Percentiles rank a stretch among this genome's conserved stretches.
phyloP scores from a whole-genome alignment of 2,888 invertebrate species.

The Synergus umbraculus region DNA sequence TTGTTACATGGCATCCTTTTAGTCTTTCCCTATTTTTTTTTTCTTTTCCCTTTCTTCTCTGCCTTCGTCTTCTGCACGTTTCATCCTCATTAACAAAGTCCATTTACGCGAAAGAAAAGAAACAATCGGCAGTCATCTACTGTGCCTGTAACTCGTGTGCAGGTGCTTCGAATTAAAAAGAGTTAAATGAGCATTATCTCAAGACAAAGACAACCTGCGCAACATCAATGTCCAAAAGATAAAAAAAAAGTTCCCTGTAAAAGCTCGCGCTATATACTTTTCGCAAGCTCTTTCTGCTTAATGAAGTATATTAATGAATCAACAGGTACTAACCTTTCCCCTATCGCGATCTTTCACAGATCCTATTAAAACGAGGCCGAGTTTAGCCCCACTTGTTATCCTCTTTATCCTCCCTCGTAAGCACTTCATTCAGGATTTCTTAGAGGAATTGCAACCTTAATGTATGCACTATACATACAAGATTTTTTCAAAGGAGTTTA shows the following conservation, averaged over 20 bases:
- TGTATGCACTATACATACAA: background rate
- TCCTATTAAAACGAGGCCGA: slow-evolving; percentile 39
- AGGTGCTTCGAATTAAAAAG: slow-evolving; percentile 26
- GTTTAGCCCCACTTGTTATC: background rate
- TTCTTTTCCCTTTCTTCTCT: slow-evolving; percentile 23
- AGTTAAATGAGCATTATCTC: background rate
- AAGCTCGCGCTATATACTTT: slow-evolving; percentile 10
- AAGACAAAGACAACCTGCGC: slow-evolving; percentile 2
- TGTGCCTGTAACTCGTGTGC: slow-evolving; percentile 2
- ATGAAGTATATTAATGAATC: slow-evolving; percentile 63
- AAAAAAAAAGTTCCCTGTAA: background rate
- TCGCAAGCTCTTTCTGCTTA: slow-evolving; percentile 47
- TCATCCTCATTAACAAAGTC: slow-evolving; percentile 55
- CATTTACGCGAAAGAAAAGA: slow-evolving; percentile 42
- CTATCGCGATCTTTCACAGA: background rate
- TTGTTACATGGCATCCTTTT: slow-evolving; percentile 32
- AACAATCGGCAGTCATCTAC: slow-evolving; percentile 36
- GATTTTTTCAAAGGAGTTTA: background rate
- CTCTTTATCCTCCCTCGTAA: background rate
- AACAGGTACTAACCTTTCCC: slow-evolving; percentile 58
- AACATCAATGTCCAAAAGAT: slow-evolving; percentile 20
- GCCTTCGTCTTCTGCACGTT: slow-evolving; percentile 33
- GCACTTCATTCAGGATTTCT: background rate
- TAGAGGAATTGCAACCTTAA: background rate
- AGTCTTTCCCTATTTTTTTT: slow-evolving; percentile 25